Evolutionary conservation across 2,113 vertebrate genomes (phyloP).

Genomic region (Desmodus rotundus): DNA sequence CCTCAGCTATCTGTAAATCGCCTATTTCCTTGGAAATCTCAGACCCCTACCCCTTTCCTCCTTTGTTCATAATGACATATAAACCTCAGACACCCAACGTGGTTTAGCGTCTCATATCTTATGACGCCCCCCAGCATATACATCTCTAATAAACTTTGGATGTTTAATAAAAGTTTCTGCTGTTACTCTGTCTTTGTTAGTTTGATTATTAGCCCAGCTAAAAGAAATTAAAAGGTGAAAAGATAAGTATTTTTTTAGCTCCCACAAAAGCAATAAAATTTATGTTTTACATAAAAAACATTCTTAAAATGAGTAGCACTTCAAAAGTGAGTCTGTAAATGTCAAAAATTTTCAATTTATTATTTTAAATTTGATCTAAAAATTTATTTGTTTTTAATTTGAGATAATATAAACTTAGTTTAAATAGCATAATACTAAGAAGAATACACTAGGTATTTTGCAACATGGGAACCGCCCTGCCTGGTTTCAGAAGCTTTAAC

Average conservation of each 20-base stretch:
- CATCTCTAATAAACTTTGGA: not conserved
- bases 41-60: not conserved
- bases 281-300: not conserved
- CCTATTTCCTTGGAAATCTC: not conserved
- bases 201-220: not conserved
- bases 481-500: too few relatives aligned
- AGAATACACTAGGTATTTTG: not conserved
- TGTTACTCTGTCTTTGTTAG: not conserved
- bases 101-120: not conserved
- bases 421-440: not conserved
- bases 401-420: not conserved
- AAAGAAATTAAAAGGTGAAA: not conserved
- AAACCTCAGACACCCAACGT: not conserved
- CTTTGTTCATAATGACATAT: not conserved
- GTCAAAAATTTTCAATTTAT: not conserved
- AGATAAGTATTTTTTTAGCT: not conserved
- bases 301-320: not conserved
- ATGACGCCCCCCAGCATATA: not conserved
- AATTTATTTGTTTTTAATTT: not conserved
- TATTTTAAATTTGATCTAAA: not conserved
- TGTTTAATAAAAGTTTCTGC: not conserved
- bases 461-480: too few relatives aligned
- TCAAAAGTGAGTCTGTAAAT: not conserved
- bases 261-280: not conserved
- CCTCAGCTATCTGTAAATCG: not conserved